A percentile compares a stretch with the other conserved stretches of the same genome.
phyloP scores from a whole-genome alignment of 2,113 vertebrate genomes.

The Tenebrosternarchus preto region DNA sequence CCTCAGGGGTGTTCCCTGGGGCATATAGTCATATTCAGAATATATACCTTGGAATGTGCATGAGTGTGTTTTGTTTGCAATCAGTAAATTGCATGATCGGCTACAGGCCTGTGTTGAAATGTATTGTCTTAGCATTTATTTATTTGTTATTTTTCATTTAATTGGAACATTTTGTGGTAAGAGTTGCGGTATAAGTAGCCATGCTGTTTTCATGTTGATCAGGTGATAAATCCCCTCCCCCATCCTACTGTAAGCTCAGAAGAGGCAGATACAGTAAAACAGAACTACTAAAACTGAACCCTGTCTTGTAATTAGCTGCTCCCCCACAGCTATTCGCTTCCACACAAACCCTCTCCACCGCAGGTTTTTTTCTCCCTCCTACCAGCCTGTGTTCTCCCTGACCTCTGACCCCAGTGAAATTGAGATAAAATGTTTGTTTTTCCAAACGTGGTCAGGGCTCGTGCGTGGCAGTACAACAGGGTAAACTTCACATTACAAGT shows the following conservation, averaged over 20 bases:
- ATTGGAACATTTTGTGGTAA: background rate
- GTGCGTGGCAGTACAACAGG: slow-evolving; percentile 11
- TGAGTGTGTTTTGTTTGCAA: slow-evolving; percentile 3
- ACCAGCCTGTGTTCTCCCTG: slow-evolving; percentile 25
- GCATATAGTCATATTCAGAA: background rate
- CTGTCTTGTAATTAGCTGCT: slow-evolving; percentile 43
- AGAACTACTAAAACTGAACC: background rate
- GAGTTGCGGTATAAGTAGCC: background rate
- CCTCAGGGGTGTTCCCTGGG: background rate
- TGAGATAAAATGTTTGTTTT: slow-evolving; percentile 52
- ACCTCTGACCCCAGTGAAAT: slow-evolving; percentile 48
- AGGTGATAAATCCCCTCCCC: background rate
- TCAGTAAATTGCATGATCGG: background rate
- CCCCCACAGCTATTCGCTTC: slow-evolving; percentile 15
- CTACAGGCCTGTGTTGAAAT: slow-evolving; percentile 12
- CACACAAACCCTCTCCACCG: slow-evolving; percentile 19
- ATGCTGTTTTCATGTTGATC: background rate
- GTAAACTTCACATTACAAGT: slow-evolving; percentile 50
- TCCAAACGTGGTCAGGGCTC: slow-evolving; percentile 41
- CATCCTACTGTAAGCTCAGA: slow-evolving; percentile 18
- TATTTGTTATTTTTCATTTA: background rate
- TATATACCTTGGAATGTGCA: background rate
- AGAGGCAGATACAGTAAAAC: slow-evolving; percentile 4
- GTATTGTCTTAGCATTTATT: background rate
- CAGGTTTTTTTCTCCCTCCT: slow-evolving; percentile 10